Percentiles rank a stretch among this genome's conserved stretches.
Conservation (phyloP, 2,888 invertebrate species). For the Cryptosula pallasiana region DNA sequence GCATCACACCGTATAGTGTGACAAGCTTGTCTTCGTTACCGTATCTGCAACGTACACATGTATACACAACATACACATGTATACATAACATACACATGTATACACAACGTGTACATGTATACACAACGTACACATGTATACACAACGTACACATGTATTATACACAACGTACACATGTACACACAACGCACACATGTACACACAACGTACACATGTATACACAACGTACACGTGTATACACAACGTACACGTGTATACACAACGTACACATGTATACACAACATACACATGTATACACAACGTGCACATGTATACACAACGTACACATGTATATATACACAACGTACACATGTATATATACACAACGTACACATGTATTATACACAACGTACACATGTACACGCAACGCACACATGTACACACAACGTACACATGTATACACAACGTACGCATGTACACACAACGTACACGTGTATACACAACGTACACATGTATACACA, state of each 20-base stretch:
- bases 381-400: not conserved
- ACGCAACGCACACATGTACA: not conserved
- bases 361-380: not conserved
- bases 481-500: too few species aligned
- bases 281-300: too few species aligned
- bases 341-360: not conserved
- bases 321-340: too few species aligned
- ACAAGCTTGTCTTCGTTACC: conserved; percentile 90
- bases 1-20: conserved; percentile 78
- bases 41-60: conserved; percentile 66
- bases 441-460: not conserved
- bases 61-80: too few species aligned
- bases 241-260: too few species aligned
- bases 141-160: not conserved
- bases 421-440: not conserved
- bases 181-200: not conserved
- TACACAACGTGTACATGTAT: too few species aligned
- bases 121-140: not conserved
- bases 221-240: not conserved
- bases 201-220: not conserved
- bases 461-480: too few species aligned
- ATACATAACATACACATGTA: too few species aligned
- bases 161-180: not conserved
- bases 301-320: too few species aligned
- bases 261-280: too few species aligned